Base-by-base conservation (phyloP, 2,888 invertebrate species). In the Leptinotarsa rubiginosa region DNA sequence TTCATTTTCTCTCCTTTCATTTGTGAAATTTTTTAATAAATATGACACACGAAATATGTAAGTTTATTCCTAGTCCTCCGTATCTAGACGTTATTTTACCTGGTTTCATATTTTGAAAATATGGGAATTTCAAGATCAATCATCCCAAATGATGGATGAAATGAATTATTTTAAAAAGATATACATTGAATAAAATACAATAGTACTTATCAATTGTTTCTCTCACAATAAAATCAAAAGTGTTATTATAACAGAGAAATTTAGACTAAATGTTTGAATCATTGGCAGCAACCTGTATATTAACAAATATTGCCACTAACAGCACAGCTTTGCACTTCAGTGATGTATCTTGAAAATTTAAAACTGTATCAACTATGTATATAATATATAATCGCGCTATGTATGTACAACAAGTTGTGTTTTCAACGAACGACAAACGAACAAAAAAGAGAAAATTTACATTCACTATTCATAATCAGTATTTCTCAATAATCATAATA, bases 371-470 rank as follows among this genome's bases (percentile, higher is more conserved):
- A 75, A 76, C 73, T 78, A 74, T 74, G 65, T 73, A 74, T 78
- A 79, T 72, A 69, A 73, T 71, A 75, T 77, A 78, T 79, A 78
- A 80, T 81, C 78, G 80, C 82, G 73, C 78, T 82, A 81, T 81
- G 76, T 84, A 85, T 84, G 77, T 84, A 85, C 84, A 84, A 77
- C 83, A 79, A 81, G 80, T 77, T 79, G 80, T 80, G 79, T 77
- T 78, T 69, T 54, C 69, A 71, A 54, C 31, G 47, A 74, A 74
- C 65, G 65, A 54, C 54, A 70, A 72, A 56, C 18, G 69, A 56
- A 74, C 70, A 70, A 77, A 59, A 75, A 76, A 71, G 72, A 78
- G 80, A 79, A 76, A 81, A 83, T 84, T 79, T 84, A 84, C 83
- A 84, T 78, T 80, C 80, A 81, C 81, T 83, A 83, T 82, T 80